Percentiles rank a stretch among this genome's conserved stretches.
Conservation (phyloP, 2,888 invertebrate species). For the Acrobasis repandana region DNA sequence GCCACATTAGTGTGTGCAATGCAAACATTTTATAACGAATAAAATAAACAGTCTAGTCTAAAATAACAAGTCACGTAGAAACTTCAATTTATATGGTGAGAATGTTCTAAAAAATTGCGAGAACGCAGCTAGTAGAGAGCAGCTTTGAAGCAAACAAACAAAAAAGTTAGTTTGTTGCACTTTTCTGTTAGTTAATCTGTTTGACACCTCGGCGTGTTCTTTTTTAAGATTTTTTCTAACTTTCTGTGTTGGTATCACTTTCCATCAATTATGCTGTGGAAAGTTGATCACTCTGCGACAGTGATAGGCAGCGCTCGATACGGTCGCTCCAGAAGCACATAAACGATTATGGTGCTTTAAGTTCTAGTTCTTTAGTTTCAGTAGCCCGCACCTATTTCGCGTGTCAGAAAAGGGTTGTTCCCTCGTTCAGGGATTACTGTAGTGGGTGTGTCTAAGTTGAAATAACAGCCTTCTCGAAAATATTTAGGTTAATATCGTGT, state of each 20-base stretch:
- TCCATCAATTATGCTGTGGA: conserved; percentile 51
- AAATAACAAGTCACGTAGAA: conserved; percentile 1
- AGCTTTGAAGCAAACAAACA: conserved; percentile 38
- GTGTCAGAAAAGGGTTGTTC: conserved; percentile 63
- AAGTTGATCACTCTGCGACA: conserved; percentile 34
- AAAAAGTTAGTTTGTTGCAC: conserved; percentile 46
- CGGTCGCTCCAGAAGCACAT: background rate
- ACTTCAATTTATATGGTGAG: background rate
- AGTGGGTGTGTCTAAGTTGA: conserved; percentile 47
- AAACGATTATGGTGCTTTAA: background rate
- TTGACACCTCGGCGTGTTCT: conserved; percentile 46
- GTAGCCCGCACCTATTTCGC: conserved; percentile 42
- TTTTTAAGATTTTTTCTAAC: conserved; percentile 49
- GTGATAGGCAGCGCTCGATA: background rate
- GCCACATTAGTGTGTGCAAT: no score
- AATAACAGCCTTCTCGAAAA: conserved; percentile 46
- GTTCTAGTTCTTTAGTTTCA: background rate
- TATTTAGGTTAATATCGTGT: conserved; percentile 56
- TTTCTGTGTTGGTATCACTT: conserved; percentile 56
- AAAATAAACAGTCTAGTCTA: no score
- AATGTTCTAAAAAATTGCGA: background rate
- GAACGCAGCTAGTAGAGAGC: conserved; percentile 45
- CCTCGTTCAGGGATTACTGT: conserved; percentile 40
- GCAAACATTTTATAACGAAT: no score
- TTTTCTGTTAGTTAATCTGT: conserved; percentile 47